These are phyloP conservation scores for Chymomyza amoena DNA, from an alignment of 2,888 invertebrate genomes.

Conservation along the genomic window DNA sequence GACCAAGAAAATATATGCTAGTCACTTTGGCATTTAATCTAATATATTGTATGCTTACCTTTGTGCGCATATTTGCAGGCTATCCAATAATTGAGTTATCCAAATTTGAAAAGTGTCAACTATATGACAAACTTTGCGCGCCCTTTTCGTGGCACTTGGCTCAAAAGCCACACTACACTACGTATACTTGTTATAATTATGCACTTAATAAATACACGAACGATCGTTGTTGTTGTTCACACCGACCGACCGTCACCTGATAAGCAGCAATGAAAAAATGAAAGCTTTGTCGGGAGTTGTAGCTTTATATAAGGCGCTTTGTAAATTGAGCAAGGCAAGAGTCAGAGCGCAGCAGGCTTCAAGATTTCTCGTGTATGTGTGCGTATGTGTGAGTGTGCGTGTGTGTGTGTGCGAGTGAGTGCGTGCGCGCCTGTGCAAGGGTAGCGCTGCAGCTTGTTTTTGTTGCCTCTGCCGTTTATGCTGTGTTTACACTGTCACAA, in stretches of 20 bases:
- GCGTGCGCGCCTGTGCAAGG: slow-evolving; percentile 15
- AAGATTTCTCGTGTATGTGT: neutral
- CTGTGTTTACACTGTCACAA: too few relatives aligned
- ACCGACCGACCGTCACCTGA: slow-evolving; percentile 50
- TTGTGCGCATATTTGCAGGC: slow-evolving; percentile 35
- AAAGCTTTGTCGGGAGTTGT: slow-evolving; percentile 56
- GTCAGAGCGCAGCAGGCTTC: slow-evolving; percentile 9
- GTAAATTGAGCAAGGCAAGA: slow-evolving; percentile 33
- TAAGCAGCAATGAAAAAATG: slow-evolving; percentile 67
- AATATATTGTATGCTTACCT: slow-evolving; percentile 40
- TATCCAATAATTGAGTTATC: neutral
- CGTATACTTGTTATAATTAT: slow-evolving; percentile 56
- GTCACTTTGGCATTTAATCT: neutral
- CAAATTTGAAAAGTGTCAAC: neutral
- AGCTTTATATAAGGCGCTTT: slow-evolving; percentile 69
- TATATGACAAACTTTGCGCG: neutral
- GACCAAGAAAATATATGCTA: neutral
- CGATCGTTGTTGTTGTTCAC: slow-evolving; percentile 6
- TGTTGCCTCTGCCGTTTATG: neutral
- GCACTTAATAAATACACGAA: slow-evolving; percentile 32
- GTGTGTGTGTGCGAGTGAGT: neutral
- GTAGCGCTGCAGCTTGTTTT: neutral
- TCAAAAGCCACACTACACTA: slow-evolving; percentile 42
- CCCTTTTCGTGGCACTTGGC: neutral
- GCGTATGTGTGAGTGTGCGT: neutral